These are phyloP conservation scores for Loxodonta africana DNA, from an alignment of 2,113 vertebrate species.

Conservation along the genomic window DNA sequence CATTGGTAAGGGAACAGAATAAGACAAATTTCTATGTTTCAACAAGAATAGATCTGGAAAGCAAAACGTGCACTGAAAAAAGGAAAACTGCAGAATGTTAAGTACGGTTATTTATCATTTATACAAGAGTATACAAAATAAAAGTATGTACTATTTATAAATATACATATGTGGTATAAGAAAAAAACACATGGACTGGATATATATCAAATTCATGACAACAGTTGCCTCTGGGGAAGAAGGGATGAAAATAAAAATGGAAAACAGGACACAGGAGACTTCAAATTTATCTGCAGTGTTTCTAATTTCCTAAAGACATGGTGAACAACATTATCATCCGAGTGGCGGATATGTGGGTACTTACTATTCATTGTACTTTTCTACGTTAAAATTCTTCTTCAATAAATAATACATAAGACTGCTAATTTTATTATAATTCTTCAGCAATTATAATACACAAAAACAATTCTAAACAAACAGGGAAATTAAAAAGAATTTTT, in stretches of 20 bases:
- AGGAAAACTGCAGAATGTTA: neutral
- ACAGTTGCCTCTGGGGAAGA: no score
- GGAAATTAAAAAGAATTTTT: neutral
- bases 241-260: neutral
- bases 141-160: neutral
- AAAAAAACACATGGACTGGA: neutral
- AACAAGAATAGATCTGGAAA: neutral
- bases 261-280: neutral
- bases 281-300: neutral
- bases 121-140: neutral
- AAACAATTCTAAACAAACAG: conserved; percentile 19
- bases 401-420: conserved; percentile 45
- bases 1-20: neutral
- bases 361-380: conserved; percentile 29
- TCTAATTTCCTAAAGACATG: conserved; percentile 10
- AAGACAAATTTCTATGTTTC: conserved; percentile 27
- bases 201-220: neutral
- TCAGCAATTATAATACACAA: neutral
- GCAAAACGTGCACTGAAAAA: conserved; percentile 14
- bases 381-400: conserved; percentile 19
- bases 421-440: neutral
- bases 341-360: neutral
- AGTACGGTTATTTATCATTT: neutral
- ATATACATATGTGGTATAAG: neutral
- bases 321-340: conserved; percentile 27